Evolutionary conservation across 2,888 invertebrate genomes (phyloP).

Genomic region (Campoplex capitator): DNA sequence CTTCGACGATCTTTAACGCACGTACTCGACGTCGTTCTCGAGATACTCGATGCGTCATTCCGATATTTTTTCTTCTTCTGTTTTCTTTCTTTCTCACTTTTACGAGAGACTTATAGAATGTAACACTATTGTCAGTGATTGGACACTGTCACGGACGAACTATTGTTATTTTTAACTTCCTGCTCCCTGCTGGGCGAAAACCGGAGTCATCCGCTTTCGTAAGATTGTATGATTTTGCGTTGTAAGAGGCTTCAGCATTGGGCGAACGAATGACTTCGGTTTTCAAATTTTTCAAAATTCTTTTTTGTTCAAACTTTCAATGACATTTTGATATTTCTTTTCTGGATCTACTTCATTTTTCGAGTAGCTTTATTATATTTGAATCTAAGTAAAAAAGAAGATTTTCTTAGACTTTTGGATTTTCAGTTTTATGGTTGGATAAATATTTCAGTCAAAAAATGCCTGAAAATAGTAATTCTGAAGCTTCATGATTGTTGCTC

Average conservation of each 20-base stretch:
- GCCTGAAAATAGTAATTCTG: not conserved
- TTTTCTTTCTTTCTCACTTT: conserved; percentile 7
- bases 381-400: not conserved
- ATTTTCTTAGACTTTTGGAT: not conserved
- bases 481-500: not conserved
- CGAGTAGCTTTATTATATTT: no score
- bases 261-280: not conserved
- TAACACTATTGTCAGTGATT: conserved; percentile 11
- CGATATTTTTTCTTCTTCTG: not conserved
- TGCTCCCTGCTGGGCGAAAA: not conserved
- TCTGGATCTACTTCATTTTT: no score
- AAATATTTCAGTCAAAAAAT: not conserved
- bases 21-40: conserved; percentile 40
- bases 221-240: not conserved
- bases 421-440: not conserved
- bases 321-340: not conserved
- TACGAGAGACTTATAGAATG: conserved; percentile 38
- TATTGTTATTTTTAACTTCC: conserved; percentile 15
- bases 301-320: not conserved
- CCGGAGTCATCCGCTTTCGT: not conserved
- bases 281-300: not conserved
- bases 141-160: not conserved
- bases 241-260: not conserved
- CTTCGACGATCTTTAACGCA: conserved; percentile 52
- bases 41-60: conserved; percentile 52